Evolutionary conservation across 2,797 vertebrate genomes (phyloP), one percentile per base, ranked within the genome.

Genomic region (Gallinago stenura): DNA sequence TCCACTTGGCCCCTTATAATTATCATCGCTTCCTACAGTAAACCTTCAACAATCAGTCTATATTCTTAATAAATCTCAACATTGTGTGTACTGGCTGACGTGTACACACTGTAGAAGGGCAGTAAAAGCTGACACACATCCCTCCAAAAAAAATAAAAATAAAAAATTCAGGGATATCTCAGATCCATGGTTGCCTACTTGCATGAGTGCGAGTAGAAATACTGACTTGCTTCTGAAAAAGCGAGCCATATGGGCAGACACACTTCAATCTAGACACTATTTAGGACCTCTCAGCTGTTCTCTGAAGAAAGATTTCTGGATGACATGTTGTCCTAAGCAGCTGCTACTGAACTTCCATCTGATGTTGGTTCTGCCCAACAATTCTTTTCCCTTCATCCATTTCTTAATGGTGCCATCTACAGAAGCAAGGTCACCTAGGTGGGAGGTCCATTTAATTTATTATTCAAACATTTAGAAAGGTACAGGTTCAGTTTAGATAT

Each of bases 401-500:
- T 66, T 20, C 50, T 73, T 86, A 48, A 64, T 54, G 37, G 12
- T 88, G 54, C 48, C 64, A 83, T 45, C 66, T 84, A 62, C 18
- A 70, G 19, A 78, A 94, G 80, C 16, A 39, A 87, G 57, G 28
- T 35, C 46, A 64, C 51, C 77, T 51, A 80, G 19, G 41, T 91
- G 90, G 95, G 95, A 95, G 92, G 89, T 93, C 91, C 20, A 31
- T 58, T 82, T 82, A 66, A 84, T 85, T 89, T 53, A 64, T 79
- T 94, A 70, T 87, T 90, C 30, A 89, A 85, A 41, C 16, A 16
- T 82, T 87, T 84, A 37, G 45, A 84, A 87, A 87, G 22, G 64
- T 85, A 48, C 10, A 57, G 41, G 26, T 87, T 84, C 25, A 37
- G 33, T 46, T 89, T 43, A 80, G 83, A 25, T 93, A 70, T 41